A percentile compares a stretch with the other conserved stretches of the same genome.
phyloP scores from a whole-genome alignment of 2,797 vertebrate genomes.

The Melanotaenia maccullochi region DNA sequence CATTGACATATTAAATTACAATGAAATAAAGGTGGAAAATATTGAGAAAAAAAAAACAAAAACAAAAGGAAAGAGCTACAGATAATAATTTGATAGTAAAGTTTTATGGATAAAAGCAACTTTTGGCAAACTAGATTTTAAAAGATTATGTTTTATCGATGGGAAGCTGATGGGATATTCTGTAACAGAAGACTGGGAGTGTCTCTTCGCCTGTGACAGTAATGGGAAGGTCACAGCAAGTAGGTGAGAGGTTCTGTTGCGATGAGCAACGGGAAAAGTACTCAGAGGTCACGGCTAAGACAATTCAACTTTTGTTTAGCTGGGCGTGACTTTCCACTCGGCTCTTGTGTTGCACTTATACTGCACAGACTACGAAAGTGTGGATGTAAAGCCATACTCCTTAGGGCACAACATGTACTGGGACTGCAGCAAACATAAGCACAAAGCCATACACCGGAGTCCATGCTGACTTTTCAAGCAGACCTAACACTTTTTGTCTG shows the following conservation, averaged over 20 bases:
- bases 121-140: not conserved
- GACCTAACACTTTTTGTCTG: not conserved
- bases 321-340: conserved; percentile 46
- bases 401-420: not conserved
- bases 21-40: not conserved
- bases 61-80: not conserved
- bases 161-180: not conserved
- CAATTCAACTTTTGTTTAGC: conserved; percentile 63
- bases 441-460: conserved; percentile 34
- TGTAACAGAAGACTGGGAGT: conserved; percentile 7
- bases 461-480: conserved; percentile 33
- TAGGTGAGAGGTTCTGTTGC: conserved; percentile 54
- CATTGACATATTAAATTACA: not conserved
- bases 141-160: not conserved
- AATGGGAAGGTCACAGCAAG: conserved; percentile 39
- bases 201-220: conserved; percentile 18
- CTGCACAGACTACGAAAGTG: conserved; percentile 29
- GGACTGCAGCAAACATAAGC: not conserved
- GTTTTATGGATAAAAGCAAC: not conserved
- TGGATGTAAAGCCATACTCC: conserved; percentile 13
- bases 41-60: not conserved
- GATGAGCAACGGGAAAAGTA: conserved; percentile 52
- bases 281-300: conserved; percentile 56
- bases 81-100: not conserved
- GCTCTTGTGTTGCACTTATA: conserved; percentile 40